Conservation (phyloP, 2,888 invertebrate genomes). For the Eristalinus sepulchralis region DNA sequence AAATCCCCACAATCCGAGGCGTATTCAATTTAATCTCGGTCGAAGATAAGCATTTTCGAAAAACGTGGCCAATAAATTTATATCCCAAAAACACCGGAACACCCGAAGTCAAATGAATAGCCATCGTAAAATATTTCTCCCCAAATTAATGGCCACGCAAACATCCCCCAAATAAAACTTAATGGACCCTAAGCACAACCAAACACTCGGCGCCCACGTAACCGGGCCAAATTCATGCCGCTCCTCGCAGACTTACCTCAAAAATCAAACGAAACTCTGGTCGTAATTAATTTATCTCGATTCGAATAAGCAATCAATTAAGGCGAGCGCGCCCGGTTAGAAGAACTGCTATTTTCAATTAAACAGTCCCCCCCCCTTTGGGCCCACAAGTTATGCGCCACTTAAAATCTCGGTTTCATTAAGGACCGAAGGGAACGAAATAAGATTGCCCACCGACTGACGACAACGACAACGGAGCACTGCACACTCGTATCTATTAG, state of each 20-base stretch:
- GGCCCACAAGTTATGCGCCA: slow-evolving; percentile 34
- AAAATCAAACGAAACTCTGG: slow-evolving; percentile 22
- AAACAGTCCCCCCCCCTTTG: slow-evolving; percentile 39
- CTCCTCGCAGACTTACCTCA: neutral
- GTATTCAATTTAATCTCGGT: neutral
- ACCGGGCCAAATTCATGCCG: neutral
- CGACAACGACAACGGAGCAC: slow-evolving; percentile 13
- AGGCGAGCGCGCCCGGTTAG: slow-evolving; percentile 38
- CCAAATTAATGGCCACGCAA: slow-evolving; percentile 11
- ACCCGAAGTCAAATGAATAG: neutral
- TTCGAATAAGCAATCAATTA: slow-evolving; percentile 63
- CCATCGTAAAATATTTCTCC: neutral
- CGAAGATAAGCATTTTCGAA: neutral
- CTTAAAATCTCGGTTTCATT: slow-evolving; percentile 60
- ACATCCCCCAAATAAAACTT: neutral
- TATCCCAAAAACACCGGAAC: neutral
- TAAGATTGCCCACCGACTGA: slow-evolving; percentile 45
- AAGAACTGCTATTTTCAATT: slow-evolving; percentile 51
- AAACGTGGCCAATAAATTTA: neutral
- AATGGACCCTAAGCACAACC: slow-evolving; percentile 2
- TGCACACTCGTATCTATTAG: slow-evolving; percentile 25
- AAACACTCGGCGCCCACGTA: neutral
- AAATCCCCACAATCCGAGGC: too few species aligned
- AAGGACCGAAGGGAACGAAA: slow-evolving; percentile 56
- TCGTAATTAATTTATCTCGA: slow-evolving; percentile 40